These are phyloP conservation scores for Seriola aureovittata DNA, from an alignment of 2,113 vertebrate genomes.

Conservation along the genomic window DNA sequence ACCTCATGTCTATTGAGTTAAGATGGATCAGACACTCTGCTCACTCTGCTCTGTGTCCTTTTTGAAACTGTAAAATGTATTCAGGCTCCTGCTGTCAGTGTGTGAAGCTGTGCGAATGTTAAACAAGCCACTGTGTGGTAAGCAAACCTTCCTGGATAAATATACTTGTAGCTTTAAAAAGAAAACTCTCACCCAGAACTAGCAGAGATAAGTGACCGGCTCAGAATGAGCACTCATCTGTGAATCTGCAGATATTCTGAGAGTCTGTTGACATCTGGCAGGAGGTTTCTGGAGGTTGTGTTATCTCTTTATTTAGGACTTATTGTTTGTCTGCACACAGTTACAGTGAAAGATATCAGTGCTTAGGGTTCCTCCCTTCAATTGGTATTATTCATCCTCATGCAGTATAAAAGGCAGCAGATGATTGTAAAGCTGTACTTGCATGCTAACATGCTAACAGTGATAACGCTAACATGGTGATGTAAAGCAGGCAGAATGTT, in stretches of 20 bases:
- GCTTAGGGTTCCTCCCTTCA: background rate
- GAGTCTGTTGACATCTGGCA: too few species aligned
- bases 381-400: background rate
- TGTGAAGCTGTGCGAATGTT: background rate
- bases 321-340: background rate
- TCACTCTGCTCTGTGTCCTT: constrained; percentile 5
- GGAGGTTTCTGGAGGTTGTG: background rate
- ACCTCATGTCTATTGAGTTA: constrained; percentile 51
- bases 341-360: background rate
- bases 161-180: background rate
- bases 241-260: background rate
- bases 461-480: too few species aligned
- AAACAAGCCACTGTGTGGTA: background rate
- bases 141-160: background rate
- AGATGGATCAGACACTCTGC: constrained; percentile 10
- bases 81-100: background rate
- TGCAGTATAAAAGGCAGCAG: background rate
- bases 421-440: too few species aligned
- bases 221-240: background rate
- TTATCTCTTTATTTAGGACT: background rate
- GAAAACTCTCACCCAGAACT: too few species aligned
- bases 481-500: too few species aligned
- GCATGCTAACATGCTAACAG: too few species aligned
- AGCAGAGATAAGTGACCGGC: background rate
- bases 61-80: constrained; percentile 1